A percentile compares a stretch with the other conserved stretches of the same genome.
These are phyloP conservation scores for Zaprionus africanus DNA, from an alignment of 1,140 invertebrate genomes.

Conservation along the genomic window DNA sequence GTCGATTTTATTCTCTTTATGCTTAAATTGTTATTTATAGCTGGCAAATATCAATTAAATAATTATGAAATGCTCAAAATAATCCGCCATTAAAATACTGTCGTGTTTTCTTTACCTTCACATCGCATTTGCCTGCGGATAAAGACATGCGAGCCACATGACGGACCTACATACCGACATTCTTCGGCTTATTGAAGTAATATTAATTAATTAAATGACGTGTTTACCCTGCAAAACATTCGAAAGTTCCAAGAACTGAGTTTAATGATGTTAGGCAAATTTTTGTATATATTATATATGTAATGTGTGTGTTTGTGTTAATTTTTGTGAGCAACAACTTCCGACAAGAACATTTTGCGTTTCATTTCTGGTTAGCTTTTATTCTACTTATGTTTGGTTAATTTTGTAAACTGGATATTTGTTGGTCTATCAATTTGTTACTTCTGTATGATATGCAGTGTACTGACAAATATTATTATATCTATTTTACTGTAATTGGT, in stretches of 20 bases:
- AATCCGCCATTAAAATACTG: neutral
- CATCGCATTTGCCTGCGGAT: neutral
- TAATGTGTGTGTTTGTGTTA: neutral
- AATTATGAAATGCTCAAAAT: neutral
- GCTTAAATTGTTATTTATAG: neutral
- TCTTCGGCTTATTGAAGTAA: neutral
- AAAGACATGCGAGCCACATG: neutral
- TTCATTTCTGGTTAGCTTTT: neutral
- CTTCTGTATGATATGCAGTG: too few relatives aligned
- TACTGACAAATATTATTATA: too few relatives aligned
- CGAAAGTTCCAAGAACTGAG: neutral
- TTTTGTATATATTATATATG: neutral
- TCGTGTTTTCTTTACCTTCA: neutral
- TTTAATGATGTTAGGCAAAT: neutral
- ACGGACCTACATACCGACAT: neutral
- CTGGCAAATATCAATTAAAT: neutral
- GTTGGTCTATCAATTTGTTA: too few relatives aligned
- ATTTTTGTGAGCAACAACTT: neutral
- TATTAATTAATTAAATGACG: slow-evolving; percentile 10
- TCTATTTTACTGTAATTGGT: neutral
- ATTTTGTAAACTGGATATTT: too few relatives aligned
- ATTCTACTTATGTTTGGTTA: neutral
- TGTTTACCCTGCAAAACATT: slow-evolving; percentile 1
- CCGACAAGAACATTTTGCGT: neutral
- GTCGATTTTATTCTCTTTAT: neutral